Conservation (phyloP, 2,888 invertebrate species). For the Cetonia aurata region DNA sequence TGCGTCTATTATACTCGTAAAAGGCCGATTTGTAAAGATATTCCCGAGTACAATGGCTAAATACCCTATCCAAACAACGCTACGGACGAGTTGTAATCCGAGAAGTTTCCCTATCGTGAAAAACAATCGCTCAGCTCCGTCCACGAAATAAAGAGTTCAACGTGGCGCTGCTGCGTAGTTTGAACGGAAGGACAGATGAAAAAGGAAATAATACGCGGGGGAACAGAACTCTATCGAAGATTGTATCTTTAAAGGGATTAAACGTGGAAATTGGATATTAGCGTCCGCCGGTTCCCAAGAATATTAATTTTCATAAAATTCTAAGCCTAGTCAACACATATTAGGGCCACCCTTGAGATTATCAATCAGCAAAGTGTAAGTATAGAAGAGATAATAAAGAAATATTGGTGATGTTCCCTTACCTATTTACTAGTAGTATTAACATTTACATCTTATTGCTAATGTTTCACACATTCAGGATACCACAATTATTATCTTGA, state of each 20-base stretch:
- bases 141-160: conserved; percentile 52
- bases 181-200: conserved; percentile 23
- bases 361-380: too few relatives aligned
- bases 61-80: conserved; percentile 52
- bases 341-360: too few relatives aligned
- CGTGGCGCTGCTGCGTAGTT: conserved; percentile 5
- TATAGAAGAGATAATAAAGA: not conserved
- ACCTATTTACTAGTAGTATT: not conserved
- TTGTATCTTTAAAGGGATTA: conserved; percentile 28
- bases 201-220: conserved; percentile 3
- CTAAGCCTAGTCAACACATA: too few relatives aligned
- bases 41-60: conserved; percentile 51
- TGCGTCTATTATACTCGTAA: conserved; percentile 44
- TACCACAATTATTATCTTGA: conserved; percentile 14
- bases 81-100: conserved; percentile 56
- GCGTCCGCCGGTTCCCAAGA: conserved; percentile 27
- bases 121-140: conserved; percentile 56
- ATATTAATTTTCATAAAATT: conserved; percentile 34
- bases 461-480: not conserved
- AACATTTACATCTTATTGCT: not conserved
- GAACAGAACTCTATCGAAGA: conserved; percentile 13
- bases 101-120: conserved; percentile 57
- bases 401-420: not conserved
- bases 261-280: not conserved
- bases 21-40: conserved; percentile 53